Conservation (phyloP, 2,113 vertebrate genomes). For the Struthio camelus region DNA sequence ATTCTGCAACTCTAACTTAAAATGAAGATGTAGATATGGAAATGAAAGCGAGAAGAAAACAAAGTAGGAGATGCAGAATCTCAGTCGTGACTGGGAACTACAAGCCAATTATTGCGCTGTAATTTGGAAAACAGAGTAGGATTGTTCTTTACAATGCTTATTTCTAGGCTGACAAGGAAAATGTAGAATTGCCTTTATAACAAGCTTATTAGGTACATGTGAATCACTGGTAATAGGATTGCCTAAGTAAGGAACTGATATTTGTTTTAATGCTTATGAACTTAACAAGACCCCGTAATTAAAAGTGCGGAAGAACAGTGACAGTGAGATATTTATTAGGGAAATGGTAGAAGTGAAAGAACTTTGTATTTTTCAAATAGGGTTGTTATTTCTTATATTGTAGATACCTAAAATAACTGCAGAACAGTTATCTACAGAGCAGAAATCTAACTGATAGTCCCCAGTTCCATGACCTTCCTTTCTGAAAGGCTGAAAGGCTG, state of each 20-base stretch:
- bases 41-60: conserved; percentile 51
- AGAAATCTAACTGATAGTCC: neutral
- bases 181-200: conserved; percentile 19
- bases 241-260: neutral
- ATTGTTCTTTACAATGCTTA: neutral
- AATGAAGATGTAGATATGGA: neutral
- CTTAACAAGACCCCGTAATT: neutral
- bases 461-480: neutral
- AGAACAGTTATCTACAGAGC: no score
- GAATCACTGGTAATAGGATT: conserved; percentile 9
- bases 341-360: neutral
- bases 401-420: neutral
- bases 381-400: neutral
- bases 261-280: neutral
- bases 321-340: neutral
- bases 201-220: neutral
- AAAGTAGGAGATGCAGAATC: conserved; percentile 45
- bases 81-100: conserved; percentile 56
- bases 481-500: neutral
- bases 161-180: conserved; percentile 39
- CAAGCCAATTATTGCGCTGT: conserved; percentile 20
- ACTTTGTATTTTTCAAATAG: neutral
- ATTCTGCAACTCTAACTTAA: conserved; percentile 9
- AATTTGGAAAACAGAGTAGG: conserved; percentile 45
- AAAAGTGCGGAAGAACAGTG: neutral